Conservation (phyloP, 1,140 invertebrate species). For the Bombyx mandarina region DNA sequence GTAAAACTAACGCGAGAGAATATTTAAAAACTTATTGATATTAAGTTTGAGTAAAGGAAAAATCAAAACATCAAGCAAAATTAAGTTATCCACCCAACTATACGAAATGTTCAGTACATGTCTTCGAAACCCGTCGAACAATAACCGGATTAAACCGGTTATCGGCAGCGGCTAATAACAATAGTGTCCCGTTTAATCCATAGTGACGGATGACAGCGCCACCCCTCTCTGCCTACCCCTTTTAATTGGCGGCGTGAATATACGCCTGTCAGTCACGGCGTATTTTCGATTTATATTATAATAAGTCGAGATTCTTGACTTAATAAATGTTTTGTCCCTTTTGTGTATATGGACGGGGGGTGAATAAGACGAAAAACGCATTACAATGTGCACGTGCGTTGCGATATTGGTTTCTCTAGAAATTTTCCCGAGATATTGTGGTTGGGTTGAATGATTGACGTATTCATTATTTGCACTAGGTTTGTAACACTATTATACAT, state of each 20-base stretch:
- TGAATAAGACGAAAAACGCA: not conserved
- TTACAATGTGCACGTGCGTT: too few species aligned
- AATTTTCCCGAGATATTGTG: too few species aligned
- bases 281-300: slow-evolving; percentile 62
- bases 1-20: too few species aligned
- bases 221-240: slow-evolving; percentile 33
- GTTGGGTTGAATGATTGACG: too few species aligned
- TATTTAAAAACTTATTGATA: too few species aligned
- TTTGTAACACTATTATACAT: too few species aligned
- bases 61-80: too few species aligned
- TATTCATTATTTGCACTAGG: too few species aligned
- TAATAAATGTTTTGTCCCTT: slow-evolving; percentile 10
- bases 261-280: slow-evolving; percentile 41
- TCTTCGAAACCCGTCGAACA: slow-evolving; percentile 37
- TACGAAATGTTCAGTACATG: too few species aligned
- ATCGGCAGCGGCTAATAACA: slow-evolving; percentile 50
- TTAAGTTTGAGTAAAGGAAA: too few species aligned
- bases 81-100: too few species aligned
- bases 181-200: slow-evolving; percentile 49
- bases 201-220: slow-evolving; percentile 46
- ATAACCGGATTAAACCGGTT: slow-evolving; percentile 51
- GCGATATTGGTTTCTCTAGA: too few species aligned
- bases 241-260: slow-evolving; percentile 46
- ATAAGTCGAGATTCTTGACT: slow-evolving; percentile 35
- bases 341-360: not conserved